Conservation (phyloP, 2,888 invertebrate species). For the Ecdyonurus torrentis region DNA sequence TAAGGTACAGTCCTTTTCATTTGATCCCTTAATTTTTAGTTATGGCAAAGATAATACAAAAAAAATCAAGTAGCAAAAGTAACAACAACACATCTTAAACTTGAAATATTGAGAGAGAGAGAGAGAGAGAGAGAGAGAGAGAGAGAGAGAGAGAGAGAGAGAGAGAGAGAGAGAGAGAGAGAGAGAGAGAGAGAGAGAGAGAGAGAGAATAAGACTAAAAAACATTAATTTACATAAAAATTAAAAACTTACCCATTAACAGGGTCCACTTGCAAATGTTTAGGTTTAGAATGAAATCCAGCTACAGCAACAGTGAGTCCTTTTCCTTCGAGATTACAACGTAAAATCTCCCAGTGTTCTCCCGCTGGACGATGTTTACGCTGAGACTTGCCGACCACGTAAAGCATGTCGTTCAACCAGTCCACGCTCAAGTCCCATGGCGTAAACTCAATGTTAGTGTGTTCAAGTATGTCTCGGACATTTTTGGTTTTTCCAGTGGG, state of each 20-base stretch:
- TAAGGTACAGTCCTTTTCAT: too few species aligned
- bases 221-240: too few species aligned
- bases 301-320: slow-evolving; percentile 51
- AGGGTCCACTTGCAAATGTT: slow-evolving; percentile 78
- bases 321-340: slow-evolving; percentile 57
- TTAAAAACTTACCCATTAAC: slow-evolving; percentile 57
- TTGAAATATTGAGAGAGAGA: too few species aligned
- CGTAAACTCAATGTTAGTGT: slow-evolving; percentile 29
- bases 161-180: too few species aligned
- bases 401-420: slow-evolving; percentile 75
- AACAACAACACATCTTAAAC: too few species aligned
- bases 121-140: too few species aligned
- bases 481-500: slow-evolving; percentile 21
- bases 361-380: background rate
- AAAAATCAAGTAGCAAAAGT: background rate
- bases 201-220: too few species aligned
- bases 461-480: slow-evolving; percentile 25
- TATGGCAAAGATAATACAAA: background rate
- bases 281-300: slow-evolving; percentile 49
- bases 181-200: too few species aligned
- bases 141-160: too few species aligned
- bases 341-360: slow-evolving; percentile 51
- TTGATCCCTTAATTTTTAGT: too few species aligned
- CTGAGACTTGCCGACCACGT: slow-evolving; percentile 62
- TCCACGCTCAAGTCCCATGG: slow-evolving; percentile 65